phyloP scores from a whole-genome alignment of 2,113 vertebrate genomes.

The Oreochromis aureus region DNA sequence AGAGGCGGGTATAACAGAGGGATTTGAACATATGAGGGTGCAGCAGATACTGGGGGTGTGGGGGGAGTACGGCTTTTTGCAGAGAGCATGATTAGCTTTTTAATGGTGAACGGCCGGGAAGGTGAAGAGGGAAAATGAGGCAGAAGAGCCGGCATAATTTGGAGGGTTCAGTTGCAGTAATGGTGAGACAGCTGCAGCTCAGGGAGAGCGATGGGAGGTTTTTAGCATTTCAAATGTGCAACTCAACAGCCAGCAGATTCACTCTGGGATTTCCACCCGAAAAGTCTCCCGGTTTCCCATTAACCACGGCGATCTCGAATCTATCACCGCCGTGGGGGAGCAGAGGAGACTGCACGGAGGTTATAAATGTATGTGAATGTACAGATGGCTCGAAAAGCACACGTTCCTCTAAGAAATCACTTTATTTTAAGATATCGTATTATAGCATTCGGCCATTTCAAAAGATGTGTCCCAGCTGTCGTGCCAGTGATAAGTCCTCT shows the following conservation, averaged over 20 bases:
- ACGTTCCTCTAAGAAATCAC: background rate
- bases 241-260: background rate
- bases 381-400: background rate
- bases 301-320: background rate
- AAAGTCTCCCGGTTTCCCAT: background rate
- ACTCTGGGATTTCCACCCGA: fast-evolving
- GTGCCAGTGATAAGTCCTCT: background rate
- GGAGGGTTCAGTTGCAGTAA: background rate
- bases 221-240: background rate
- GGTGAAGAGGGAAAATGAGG: background rate
- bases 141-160: background rate
- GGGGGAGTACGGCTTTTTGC: background rate
- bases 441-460: background rate
- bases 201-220: background rate
- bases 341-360: background rate
- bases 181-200: background rate
- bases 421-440: background rate
- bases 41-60: background rate
- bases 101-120: background rate
- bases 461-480: background rate
- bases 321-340: background rate
- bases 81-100: conserved; percentile 10
- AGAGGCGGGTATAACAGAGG: background rate
- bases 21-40: background rate
- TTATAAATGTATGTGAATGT: background rate